These are phyloP conservation scores for Catharus ustulatus DNA, from an alignment of 2,797 vertebrate species.

Conservation along the genomic window DNA sequence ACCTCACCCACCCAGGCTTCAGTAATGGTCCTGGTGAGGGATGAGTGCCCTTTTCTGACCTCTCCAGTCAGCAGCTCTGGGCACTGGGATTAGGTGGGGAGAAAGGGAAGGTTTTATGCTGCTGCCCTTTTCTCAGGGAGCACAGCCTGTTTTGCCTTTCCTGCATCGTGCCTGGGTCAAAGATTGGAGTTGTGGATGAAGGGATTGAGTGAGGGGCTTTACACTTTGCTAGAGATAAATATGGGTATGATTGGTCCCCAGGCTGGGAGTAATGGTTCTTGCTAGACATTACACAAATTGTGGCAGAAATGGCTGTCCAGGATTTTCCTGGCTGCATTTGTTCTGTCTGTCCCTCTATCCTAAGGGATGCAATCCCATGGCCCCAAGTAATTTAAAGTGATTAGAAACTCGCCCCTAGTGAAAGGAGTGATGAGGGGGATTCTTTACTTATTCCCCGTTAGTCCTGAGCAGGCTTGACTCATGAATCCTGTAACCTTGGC, in stretches of 20 bases:
- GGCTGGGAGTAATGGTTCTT: neutral
- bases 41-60: neutral
- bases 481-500: conserved; percentile 57
- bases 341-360: neutral
- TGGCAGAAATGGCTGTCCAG: neutral
- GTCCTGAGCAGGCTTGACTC: conserved; percentile 13
- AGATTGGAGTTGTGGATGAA: neutral
- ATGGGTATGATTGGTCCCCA: neutral
- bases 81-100: neutral
- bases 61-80: neutral
- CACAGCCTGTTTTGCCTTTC: neutral
- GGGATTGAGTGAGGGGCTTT: neutral
- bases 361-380: neutral
- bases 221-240: neutral
- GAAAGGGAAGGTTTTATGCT: neutral
- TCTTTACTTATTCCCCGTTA: conserved; percentile 34
- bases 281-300: neutral
- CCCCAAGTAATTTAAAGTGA: neutral
- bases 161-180: fast-evolving
- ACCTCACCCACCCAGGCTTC: neutral
- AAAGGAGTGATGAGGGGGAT: conserved; percentile 10
- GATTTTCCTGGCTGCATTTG: neutral
- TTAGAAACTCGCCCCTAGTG: neutral
- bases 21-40: neutral
- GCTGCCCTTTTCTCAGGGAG: neutral